Percentiles rank a stretch among this genome's conserved stretches.
Conservation (phyloP, 2,888 invertebrate species). For the Helleia helle region DNA sequence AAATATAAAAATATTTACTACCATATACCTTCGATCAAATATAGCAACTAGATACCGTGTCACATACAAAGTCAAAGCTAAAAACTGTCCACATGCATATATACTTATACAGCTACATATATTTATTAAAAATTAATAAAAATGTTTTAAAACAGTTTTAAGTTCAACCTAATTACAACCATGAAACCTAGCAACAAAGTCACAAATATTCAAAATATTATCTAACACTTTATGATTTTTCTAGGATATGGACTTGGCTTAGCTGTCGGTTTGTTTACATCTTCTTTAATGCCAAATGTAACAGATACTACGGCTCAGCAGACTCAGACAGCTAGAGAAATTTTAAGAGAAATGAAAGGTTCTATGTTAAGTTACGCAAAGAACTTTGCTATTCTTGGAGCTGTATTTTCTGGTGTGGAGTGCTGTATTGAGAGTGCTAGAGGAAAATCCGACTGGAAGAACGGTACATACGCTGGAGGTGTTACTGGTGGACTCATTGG, state of each 20-base stretch:
- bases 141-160: no score
- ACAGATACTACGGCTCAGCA: slow-evolving; percentile 78
- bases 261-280: slow-evolving; percentile 96
- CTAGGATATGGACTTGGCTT: slow-evolving; percentile 95
- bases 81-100: no score
- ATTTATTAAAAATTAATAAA: no score
- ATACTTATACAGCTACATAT: no score
- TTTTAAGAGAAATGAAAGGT: slow-evolving; percentile 92
- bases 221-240: no score
- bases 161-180: no score
- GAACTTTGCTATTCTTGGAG: slow-evolving; percentile 97
- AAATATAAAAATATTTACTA: background rate
- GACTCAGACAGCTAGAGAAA: slow-evolving; percentile 88
- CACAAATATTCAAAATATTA: no score
- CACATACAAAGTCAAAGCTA: no score
- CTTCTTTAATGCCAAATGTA: slow-evolving; percentile 94
- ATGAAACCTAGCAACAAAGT: no score
- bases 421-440: slow-evolving; percentile 95
- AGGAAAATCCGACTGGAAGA: slow-evolving; percentile 96
- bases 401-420: slow-evolving; percentile 94
- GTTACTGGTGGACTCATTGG: slow-evolving; percentile 95
- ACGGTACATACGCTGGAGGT: slow-evolving; percentile 95
- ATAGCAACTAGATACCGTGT: no score
- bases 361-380: slow-evolving; percentile 96
- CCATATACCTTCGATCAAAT: background rate